These are phyloP conservation scores for Crypturellus tataupa DNA, from an alignment of 2,797 vertebrate species.

Conservation along the genomic window DNA sequence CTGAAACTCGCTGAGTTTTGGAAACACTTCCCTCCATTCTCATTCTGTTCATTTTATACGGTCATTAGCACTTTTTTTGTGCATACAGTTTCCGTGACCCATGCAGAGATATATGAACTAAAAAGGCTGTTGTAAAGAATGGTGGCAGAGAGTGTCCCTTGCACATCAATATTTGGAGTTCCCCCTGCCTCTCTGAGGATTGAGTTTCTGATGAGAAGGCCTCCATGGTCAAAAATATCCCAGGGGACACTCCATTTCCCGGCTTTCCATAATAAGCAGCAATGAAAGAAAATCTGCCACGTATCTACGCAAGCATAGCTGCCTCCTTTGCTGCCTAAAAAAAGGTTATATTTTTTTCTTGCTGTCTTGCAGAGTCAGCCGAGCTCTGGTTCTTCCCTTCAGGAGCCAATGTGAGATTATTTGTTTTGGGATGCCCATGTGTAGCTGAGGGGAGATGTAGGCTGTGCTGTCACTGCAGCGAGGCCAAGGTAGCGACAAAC, in stretches of 20 bases:
- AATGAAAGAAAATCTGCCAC: background rate
- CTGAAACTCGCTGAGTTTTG: background rate
- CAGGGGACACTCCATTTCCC: background rate
- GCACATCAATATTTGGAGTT: background rate
- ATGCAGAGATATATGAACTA: background rate
- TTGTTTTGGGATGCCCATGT: background rate
- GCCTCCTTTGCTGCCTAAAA: background rate
- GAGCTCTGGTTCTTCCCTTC: background rate
- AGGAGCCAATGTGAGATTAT: background rate
- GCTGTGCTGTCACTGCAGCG: background rate
- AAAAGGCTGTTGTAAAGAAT: background rate
- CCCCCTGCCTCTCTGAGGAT: background rate
- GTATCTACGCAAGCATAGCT: accelerated
- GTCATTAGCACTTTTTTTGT: background rate
- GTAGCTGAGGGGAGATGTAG: background rate
- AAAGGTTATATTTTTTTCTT: background rate
- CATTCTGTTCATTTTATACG: background rate
- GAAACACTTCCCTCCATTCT: background rate
- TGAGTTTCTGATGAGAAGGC: background rate
- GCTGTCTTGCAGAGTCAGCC: background rate
- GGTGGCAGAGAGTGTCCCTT: background rate
- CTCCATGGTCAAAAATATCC: slow-evolving; percentile 4
- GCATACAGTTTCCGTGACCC: background rate
- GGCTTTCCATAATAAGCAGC: background rate
- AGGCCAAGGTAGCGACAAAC: background rate